These are phyloP conservation scores for Trichonephila clavata DNA, from an alignment of 1,140 invertebrate species.

Conservation along the genomic window DNA sequence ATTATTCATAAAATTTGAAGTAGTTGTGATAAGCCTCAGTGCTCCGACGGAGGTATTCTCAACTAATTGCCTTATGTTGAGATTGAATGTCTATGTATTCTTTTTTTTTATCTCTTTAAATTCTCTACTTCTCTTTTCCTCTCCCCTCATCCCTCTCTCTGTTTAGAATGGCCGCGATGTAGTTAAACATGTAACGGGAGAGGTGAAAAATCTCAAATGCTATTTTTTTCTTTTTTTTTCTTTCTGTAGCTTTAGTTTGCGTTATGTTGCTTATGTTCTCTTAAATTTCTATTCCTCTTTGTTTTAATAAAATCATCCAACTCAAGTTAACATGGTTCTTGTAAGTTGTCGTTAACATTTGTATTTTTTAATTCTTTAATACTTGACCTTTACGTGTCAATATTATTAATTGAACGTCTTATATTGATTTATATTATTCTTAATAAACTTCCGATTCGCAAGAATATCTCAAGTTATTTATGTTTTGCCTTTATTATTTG, in stretches of 20 bases:
- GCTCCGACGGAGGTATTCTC: neutral
- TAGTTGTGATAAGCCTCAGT: neutral
- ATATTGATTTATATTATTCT: neutral
- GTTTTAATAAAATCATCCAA: neutral
- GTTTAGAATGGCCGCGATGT: conserved; percentile 45
- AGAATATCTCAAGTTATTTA: no score
- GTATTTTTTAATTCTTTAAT: conserved; percentile 21
- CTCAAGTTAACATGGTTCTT: conserved; percentile 53
- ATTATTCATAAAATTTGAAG: no score
- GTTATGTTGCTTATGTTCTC: neutral
- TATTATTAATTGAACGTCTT: neutral
- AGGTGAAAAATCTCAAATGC: conserved; percentile 15
- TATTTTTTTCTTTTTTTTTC: neutral
- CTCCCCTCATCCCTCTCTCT: neutral
- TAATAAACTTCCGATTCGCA: neutral
- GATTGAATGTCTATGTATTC: neutral
- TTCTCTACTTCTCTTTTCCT: neutral
- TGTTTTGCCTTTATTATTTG: no score
- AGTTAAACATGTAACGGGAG: conserved; percentile 56
- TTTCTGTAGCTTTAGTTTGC: conserved; percentile 58
- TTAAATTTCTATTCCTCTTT: neutral
- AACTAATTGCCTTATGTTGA: neutral
- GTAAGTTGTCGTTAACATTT: conserved; percentile 2
- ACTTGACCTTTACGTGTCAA: conserved; percentile 63
- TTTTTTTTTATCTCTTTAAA: neutral